Conservation (phyloP, 2,888 invertebrate genomes). For the Ephialtes manifestator region DNA sequence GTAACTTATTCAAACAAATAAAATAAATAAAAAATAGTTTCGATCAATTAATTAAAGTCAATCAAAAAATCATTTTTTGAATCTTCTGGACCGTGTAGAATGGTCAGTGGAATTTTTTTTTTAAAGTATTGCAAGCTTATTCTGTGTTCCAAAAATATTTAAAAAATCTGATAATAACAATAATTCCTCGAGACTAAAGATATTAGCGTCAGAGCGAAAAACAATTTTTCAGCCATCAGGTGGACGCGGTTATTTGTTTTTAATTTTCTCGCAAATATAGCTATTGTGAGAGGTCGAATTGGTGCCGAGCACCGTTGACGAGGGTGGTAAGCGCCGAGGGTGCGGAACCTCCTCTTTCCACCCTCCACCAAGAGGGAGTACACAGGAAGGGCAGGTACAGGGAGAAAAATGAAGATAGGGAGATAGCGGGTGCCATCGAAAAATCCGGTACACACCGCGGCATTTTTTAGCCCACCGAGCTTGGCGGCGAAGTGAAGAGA, state of each 20-base stretch:
- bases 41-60: too few species aligned
- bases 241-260: slow-evolving; percentile 32
- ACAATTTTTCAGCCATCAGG: background rate
- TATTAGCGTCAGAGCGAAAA: background rate
- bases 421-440: slow-evolving; percentile 48
- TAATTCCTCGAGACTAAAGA: background rate
- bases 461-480: slow-evolving; percentile 45
- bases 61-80: too few species aligned
- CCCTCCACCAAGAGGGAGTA: slow-evolving; percentile 27
- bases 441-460: slow-evolving; percentile 52
- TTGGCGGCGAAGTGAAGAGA: slow-evolving; percentile 48
- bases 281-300: slow-evolving; percentile 7
- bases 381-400: slow-evolving; percentile 7
- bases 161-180: background rate
- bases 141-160: background rate
- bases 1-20: too few species aligned
- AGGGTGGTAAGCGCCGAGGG: slow-evolving; percentile 20
- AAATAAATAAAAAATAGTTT: too few species aligned
- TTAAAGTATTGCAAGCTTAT: background rate
- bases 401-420: slow-evolving; percentile 21
- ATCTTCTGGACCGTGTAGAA: too few species aligned
- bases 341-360: slow-evolving; percentile 34
- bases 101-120: too few species aligned
- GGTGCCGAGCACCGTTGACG: background rate
- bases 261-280: slow-evolving; percentile 38